Evolutionary conservation across 92 coral and sea anemone species (phyloP).

Genomic region (Zoanthus sansibaricus): DNA sequence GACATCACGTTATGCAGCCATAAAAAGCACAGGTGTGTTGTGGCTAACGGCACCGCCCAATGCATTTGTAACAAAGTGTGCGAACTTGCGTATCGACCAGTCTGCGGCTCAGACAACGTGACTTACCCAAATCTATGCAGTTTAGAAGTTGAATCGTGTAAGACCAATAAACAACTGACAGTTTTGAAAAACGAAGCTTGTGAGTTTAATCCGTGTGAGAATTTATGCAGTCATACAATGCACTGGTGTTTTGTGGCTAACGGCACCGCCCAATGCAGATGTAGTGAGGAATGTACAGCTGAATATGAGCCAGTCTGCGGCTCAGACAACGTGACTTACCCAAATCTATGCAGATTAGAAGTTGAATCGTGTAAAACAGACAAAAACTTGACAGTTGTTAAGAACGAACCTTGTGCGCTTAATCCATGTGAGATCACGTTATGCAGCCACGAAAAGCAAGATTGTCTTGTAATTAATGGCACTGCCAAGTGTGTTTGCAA

Average conservation of each 20-base stretch:
- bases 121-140: slow-evolving; percentile 76
- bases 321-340: no score
- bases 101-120: slow-evolving; percentile 81
- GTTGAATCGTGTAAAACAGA: slow-evolving; percentile 68
- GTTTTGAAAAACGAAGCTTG: slow-evolving; percentile 46
- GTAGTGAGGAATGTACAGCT: slow-evolving; percentile 59
- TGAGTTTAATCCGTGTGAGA: slow-evolving; percentile 63
- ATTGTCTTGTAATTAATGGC: slow-evolving; percentile 77
- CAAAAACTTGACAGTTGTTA: slow-evolving; percentile 50
- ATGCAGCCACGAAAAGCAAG: slow-evolving; percentile 42
- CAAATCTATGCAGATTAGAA: no score
- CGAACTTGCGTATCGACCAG: slow-evolving; percentile 59
- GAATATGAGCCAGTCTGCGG: slow-evolving; percentile 69
- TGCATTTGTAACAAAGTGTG: slow-evolving; percentile 78
- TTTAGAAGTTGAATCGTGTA: slow-evolving; percentile 78
- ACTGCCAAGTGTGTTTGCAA: slow-evolving; percentile 79
- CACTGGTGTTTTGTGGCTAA: slow-evolving; percentile 70
- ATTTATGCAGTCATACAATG: slow-evolving; percentile 63
- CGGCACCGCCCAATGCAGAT: slow-evolving; percentile 73
- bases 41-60: slow-evolving; percentile 77
- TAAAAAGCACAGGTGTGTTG: slow-evolving; percentile 63
- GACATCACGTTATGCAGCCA: slow-evolving; percentile 67
- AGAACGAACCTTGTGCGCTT: slow-evolving; percentile 31
- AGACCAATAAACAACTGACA: slow-evolving; percentile 59
- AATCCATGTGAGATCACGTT: slow-evolving; percentile 55